These are phyloP conservation scores for Cisticola juncidis DNA, from an alignment of 2,113 vertebrate genomes.

Conservation along the genomic window DNA sequence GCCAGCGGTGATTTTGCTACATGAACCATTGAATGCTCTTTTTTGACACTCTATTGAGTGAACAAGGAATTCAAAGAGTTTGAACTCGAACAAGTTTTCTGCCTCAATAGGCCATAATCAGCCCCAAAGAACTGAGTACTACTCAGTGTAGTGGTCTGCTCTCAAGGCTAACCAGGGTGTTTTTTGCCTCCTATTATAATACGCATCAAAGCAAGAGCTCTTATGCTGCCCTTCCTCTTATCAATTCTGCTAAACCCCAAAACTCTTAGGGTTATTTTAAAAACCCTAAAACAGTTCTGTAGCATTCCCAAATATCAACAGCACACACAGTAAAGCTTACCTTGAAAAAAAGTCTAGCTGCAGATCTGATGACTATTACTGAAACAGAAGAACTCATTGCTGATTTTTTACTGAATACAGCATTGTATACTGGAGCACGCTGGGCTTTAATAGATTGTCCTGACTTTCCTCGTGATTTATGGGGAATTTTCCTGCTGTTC, in stretches of 20 bases:
- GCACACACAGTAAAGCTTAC: neutral
- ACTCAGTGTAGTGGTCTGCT: slow-evolving; percentile 89
- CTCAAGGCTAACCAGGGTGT: slow-evolving; percentile 92
- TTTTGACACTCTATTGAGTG: slow-evolving; percentile 94
- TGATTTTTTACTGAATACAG: neutral
- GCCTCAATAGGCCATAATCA: slow-evolving; percentile 99
- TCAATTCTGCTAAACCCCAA: slow-evolving; percentile 70
- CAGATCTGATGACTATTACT: neutral
- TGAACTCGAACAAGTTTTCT: slow-evolving; percentile 99
- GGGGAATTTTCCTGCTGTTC: slow-evolving; percentile 2
- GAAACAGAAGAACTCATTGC: slow-evolving; percentile 7
- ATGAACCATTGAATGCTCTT: slow-evolving; percentile 97
- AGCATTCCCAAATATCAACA: slow-evolving; percentile 64
- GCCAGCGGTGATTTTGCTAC: slow-evolving; percentile 88
- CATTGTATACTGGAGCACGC: slow-evolving; percentile 27
- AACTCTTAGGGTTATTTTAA: slow-evolving; percentile 69
- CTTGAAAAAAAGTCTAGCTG: neutral
- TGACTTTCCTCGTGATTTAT: slow-evolving; percentile 27
- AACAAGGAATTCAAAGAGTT: slow-evolving; percentile 98
- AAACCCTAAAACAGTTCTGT: slow-evolving; percentile 49
- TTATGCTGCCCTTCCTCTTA: slow-evolving; percentile 77
- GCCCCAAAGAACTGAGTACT: slow-evolving; percentile 91
- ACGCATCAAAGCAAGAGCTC: slow-evolving; percentile 82
- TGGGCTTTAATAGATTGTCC: neutral
- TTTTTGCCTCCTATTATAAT: slow-evolving; percentile 92